These are phyloP conservation scores for Palythoa grandis DNA, from an alignment of 92 coral and sea anemone species.

Conservation along the genomic window DNA sequence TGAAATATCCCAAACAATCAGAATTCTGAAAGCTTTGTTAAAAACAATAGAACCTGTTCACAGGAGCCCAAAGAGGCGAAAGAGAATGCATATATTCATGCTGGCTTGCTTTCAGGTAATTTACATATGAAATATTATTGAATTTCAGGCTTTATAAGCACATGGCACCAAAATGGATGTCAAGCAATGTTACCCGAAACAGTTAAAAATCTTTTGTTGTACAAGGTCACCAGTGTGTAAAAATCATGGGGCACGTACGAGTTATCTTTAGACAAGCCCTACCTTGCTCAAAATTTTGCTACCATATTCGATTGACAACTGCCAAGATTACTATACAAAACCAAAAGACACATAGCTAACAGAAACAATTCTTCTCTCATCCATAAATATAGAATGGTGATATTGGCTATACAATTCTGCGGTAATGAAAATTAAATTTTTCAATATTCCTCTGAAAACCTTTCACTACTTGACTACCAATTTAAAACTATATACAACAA, in stretches of 20 bases:
- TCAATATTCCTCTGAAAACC: slow-evolving; percentile 21
- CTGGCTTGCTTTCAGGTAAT: slow-evolving; percentile 32
- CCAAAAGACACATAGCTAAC: slow-evolving; percentile 45
- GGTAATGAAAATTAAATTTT: slow-evolving; percentile 29
- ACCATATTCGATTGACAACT: not conserved
- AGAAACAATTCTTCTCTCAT: slow-evolving; percentile 71
- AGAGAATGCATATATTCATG: slow-evolving; percentile 30
- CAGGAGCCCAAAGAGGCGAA: slow-evolving; percentile 9
- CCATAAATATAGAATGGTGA: slow-evolving; percentile 63
- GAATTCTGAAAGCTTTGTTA: slow-evolving; percentile 7
- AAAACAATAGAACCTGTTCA: slow-evolving; percentile 20
- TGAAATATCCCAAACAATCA: slow-evolving; percentile 3
- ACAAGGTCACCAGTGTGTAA: not conserved
- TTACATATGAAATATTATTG: slow-evolving; percentile 37
- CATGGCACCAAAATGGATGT: slow-evolving; percentile 31
- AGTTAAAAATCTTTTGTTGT: not conserved
- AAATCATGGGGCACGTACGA: not conserved
- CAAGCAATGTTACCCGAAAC: slow-evolving; percentile 3
- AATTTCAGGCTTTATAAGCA: slow-evolving; percentile 27
- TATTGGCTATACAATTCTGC: slow-evolving; percentile 32
- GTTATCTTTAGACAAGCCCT: not conserved
- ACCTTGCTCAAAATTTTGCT: not conserved
- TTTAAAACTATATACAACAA: slow-evolving; percentile 21
- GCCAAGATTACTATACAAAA: not conserved
- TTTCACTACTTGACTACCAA: not conserved